Percentiles rank a stretch among this genome's conserved stretches.
These are phyloP conservation scores for Latheticus oryzae DNA, from an alignment of 2,888 invertebrate genomes.

Conservation along the genomic window DNA sequence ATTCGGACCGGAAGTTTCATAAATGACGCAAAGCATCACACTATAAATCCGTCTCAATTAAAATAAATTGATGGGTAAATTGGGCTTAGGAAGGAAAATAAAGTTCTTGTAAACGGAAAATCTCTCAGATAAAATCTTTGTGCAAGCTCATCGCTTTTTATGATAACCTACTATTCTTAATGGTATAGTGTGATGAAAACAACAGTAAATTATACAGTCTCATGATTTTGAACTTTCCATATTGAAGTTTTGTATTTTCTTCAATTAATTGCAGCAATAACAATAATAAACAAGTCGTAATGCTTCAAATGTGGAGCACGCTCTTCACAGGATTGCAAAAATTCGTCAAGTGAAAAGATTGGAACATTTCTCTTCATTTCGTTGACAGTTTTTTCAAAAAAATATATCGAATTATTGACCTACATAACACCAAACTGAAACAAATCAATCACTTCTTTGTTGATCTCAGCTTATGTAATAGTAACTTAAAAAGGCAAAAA, in stretches of 20 bases:
- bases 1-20: slow-evolving; percentile 41
- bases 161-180: slow-evolving; percentile 41
- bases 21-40: slow-evolving; percentile 35
- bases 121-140: slow-evolving; percentile 5
- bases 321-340: slow-evolving; percentile 6
- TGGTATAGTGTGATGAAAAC: slow-evolving; percentile 38
- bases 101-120: neutral
- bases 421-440: slow-evolving; percentile 3
- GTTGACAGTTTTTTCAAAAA: slow-evolving; percentile 14
- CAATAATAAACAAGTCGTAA: slow-evolving; percentile 23
- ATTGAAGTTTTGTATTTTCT: slow-evolving; percentile 30
- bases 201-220: slow-evolving; percentile 34
- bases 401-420: too few species aligned
- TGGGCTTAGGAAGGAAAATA: neutral
- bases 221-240: slow-evolving; percentile 26
- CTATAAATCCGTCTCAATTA: slow-evolving; percentile 27
- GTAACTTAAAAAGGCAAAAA: slow-evolving; percentile 42
- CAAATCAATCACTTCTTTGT: slow-evolving; percentile 13
- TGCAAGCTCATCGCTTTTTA: slow-evolving; percentile 24
- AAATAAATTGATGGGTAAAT: slow-evolving; percentile 3
- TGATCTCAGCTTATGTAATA: slow-evolving; percentile 17
- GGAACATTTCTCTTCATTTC: slow-evolving; percentile 19
- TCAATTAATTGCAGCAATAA: slow-evolving; percentile 30
- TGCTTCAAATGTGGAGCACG: slow-evolving; percentile 32
- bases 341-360: slow-evolving; percentile 20